These are phyloP conservation scores for Ibycter americanus DNA, from an alignment of 2,797 vertebrate genomes.

Conservation along the genomic window DNA sequence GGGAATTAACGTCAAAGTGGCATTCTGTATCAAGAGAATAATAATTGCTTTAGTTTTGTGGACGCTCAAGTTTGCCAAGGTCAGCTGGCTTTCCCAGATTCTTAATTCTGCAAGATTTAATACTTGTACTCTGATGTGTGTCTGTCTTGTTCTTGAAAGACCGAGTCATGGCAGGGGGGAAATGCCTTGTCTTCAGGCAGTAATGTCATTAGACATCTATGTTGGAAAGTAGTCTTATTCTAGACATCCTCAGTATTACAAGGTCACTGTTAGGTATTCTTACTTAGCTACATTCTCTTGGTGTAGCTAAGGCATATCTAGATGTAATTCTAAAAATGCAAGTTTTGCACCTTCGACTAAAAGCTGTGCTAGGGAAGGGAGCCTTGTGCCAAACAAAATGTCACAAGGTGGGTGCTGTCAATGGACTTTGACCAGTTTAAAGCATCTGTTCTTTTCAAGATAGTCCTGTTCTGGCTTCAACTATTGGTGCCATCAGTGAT, in stretches of 20 bases:
- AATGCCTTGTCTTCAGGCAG: neutral
- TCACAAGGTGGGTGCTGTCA: neutral
- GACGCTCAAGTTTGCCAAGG: neutral
- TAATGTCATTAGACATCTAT: neutral
- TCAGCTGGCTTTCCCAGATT: neutral
- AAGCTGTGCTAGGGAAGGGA: neutral
- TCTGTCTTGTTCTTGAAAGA: neutral
- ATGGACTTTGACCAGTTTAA: neutral
- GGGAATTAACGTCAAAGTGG: neutral
- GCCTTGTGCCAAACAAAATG: neutral
- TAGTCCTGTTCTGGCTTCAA: neutral
- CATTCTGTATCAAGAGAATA: neutral
- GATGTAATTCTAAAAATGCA: neutral
- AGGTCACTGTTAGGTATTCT: neutral
- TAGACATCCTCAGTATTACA: neutral
- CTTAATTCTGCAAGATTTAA: neutral
- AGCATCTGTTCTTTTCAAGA: neutral
- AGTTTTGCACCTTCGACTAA: neutral
- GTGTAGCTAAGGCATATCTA: neutral
- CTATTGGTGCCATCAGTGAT: neutral
- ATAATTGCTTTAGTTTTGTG: neutral
- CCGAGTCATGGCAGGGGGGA: neutral
- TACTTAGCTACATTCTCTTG: neutral
- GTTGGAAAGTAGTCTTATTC: neutral
- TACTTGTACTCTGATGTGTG: neutral